Percentiles rank a stretch among this genome's conserved stretches.
phyloP scores from a whole-genome alignment of 2,113 vertebrate genomes.

The Psettodes erumei region DNA sequence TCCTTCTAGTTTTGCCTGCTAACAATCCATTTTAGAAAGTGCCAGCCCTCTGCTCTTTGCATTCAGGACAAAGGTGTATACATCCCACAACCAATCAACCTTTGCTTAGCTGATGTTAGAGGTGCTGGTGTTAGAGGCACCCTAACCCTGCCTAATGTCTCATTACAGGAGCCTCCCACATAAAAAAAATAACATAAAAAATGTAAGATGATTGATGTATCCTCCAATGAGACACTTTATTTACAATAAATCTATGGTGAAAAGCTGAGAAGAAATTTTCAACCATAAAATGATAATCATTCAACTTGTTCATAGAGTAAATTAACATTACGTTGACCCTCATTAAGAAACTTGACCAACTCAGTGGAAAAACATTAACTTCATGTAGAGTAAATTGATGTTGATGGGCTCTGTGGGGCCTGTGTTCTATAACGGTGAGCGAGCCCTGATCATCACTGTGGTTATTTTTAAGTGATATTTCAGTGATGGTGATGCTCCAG shows the following conservation, averaged over 20 bases:
- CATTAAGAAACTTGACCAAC: background rate
- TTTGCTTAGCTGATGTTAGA: conserved; percentile 15
- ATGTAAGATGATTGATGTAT: too few relatives aligned
- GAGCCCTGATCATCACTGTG: background rate
- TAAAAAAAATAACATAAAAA: too few relatives aligned
- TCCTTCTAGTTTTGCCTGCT: conserved; percentile 4
- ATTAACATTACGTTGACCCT: background rate
- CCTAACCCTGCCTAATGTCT: background rate
- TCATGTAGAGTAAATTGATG: conserved; percentile 3
- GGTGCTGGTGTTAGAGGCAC: conserved; percentile 27
- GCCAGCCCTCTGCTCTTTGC: background rate
- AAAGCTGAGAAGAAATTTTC: background rate
- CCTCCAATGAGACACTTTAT: conserved; percentile 11
- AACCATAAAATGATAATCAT: background rate
- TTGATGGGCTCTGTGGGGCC: conserved; percentile 4
- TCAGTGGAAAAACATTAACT: background rate
- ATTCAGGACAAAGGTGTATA: conserved; percentile 15
- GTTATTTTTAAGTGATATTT: conserved; percentile 3
- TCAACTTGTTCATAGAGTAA: background rate
- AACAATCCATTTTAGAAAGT: background rate
- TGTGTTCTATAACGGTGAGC: conserved; percentile 1
- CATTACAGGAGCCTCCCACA: conserved; percentile 14
- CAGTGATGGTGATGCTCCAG: too few relatives aligned
- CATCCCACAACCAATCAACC: conserved; percentile 17
- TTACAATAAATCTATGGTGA: conserved; percentile 20